Base-by-base conservation (phyloP, 2,888 invertebrate genomes). In the Phasia obesa region DNA sequence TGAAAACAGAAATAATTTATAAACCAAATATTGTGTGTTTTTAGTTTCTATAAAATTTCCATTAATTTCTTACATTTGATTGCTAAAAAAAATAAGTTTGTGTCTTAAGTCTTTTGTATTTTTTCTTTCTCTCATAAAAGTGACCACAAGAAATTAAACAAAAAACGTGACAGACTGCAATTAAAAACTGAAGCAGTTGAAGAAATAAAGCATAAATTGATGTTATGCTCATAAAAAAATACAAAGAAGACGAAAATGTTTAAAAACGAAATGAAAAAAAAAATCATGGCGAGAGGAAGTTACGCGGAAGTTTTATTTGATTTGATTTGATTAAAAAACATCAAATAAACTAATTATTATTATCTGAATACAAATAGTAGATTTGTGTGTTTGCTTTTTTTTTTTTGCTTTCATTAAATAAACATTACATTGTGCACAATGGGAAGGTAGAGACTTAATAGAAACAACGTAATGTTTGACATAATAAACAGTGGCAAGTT, bases 271-370 rank as follows among this genome's bases (percentile, higher is more conserved):
- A 15, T 11, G 7, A 49, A 44, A 42, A 17, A 69, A 44, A 27
- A 60, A 38, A 31, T 76, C 75, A 83, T 71, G 23, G 25, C 0
- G 75, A 67, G 70, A 83, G 83, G 79, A 83, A 83, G 67, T 83
- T 83, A 83, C 67, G 83, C 83, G 83, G 83, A 83, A 83, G 83
- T 79, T 79, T 83, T 75, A 71, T 73, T 78, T 3, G 5, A 7
- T 5, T 9, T 78, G 70, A 74, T 77, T 77, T 44, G 57, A 38
- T 17, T 23, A 2, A 65, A 69, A 42, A 55, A 60, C 19, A 67
- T 13, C 53, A 62, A 76, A 57, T 53, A 65, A 76, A 76, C 7
- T 47, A 23, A 59, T 55, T 71, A 21, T 49, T 57, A 59, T 23
- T 31, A 23, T 13, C 35, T 59, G 23, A 25, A 73, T 53, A 62